Conservation (phyloP, 2,797 vertebrate species). For the Cossypha niveicapilla region DNA sequence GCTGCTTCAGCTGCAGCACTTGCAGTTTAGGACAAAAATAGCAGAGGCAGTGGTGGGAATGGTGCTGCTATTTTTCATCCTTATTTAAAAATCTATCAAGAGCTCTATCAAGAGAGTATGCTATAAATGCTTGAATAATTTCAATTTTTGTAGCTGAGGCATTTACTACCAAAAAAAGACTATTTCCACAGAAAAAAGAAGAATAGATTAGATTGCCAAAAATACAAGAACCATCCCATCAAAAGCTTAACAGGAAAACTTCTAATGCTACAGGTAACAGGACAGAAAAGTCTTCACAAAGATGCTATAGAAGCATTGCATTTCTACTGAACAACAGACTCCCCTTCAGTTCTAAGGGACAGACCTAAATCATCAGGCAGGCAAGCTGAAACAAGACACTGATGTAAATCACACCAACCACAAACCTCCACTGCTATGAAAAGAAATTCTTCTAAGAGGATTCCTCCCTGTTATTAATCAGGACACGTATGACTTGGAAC, state of each 20-base stretch:
- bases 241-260: neutral
- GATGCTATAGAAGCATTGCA: neutral
- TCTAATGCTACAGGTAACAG: neutral
- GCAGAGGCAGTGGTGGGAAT: neutral
- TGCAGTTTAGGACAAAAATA: neutral
- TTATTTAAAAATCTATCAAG: neutral
- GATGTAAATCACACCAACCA: neutral
- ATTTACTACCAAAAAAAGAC: neutral
- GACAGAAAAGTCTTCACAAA: neutral
- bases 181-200: neutral
- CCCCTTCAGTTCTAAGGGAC: neutral
- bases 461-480: neutral
- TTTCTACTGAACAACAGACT: neutral
- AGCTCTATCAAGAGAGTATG: neutral
- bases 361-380: neutral
- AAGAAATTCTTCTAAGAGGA: neutral
- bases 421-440: neutral
- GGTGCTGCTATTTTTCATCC: neutral
- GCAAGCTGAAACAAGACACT: neutral
- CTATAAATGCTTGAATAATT: neutral
- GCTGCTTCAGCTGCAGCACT: neutral
- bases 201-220: neutral
- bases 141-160: neutral
- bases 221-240: neutral
- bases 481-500: neutral